Evolutionary conservation across 2,888 invertebrate genomes (phyloP), one percentile per base, ranked within the genome.

Genomic region (Notodonta dromedarius): DNA sequence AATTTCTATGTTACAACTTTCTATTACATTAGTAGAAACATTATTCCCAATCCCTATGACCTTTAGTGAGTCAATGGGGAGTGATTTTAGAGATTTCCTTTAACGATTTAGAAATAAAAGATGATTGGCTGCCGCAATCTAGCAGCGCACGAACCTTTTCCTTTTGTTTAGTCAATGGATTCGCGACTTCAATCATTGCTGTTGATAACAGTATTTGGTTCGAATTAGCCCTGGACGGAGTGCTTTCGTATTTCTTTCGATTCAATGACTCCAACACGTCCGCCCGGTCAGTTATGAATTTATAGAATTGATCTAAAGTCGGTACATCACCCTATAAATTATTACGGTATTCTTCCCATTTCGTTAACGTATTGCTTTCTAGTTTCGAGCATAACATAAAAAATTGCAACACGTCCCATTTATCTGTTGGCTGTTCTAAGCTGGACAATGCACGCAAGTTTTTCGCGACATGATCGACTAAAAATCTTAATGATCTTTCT

Each of bases 281-380:
- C 0, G 77, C 77, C 0, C 76, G 70, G 35, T 76, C 67, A 9
- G 40, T 73, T 5, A 77, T 13, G 52, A 77, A 76, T 44, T 69
- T 69, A 58, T 61, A 56, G 35, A 76, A 74, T 12, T 74, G 63
- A 0, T 73, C 62, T 56, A 76, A 67, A 0, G 53, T 71, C 6
- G 76, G 75, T 1, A 56, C 39, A 16, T 69, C 74, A 6, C 57
- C 58, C 0, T 59, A 46, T 48, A 5, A 61, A n/a, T n/a, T n/a
- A 6, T 68, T 71, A 4, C 71, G 62, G 14, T 63, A 32, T 35
- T 77, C 78, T 14, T 78, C 76, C 74, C 77, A 78, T 57, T 76
- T 77, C 6, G 53, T 12, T 7, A 69, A 11, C 0, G 76, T 74
- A 5, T 54, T 12, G 35, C 13, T 53, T 35, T 76, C 74, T 48